Conservation (phyloP, 2,797 vertebrate species). For the Lutjanus campechanus region DNA sequence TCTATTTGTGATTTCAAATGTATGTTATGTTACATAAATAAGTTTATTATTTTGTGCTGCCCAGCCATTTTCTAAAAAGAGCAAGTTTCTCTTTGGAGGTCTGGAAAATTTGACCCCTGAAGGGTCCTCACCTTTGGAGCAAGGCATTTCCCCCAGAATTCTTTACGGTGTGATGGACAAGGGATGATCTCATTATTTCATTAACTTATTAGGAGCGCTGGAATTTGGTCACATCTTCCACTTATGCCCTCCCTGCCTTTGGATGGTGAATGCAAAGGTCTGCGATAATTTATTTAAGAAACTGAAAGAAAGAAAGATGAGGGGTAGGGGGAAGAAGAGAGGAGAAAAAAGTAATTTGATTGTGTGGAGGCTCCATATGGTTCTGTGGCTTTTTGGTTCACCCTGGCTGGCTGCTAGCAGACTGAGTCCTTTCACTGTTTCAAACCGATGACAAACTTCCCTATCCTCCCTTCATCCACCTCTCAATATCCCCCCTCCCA, state of each 20-base stretch:
- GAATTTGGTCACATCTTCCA: conserved; percentile 72
- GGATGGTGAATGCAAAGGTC: conserved; percentile 66
- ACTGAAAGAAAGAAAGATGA: conserved; percentile 53
- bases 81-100: conserved; percentile 6
- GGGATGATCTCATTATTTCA: conserved; percentile 83
- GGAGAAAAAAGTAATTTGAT: conserved; percentile 81
- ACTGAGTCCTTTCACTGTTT: conserved; percentile 77
- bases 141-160: conserved; percentile 30
- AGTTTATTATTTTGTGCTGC: background rate
- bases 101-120: conserved; percentile 11
- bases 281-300: conserved; percentile 77
- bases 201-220: conserved; percentile 82
- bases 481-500: conserved; percentile 60
- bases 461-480: conserved; percentile 80
- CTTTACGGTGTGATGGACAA: conserved; percentile 67
- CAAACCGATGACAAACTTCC: conserved; percentile 81
- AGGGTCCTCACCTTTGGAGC: conserved; percentile 39
- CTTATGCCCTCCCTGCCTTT: conserved; percentile 43
- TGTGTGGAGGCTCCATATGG: conserved; percentile 83
- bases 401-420: conserved; percentile 68
- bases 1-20: background rate
- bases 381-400: conserved; percentile 73
- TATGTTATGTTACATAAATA: background rate
- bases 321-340: conserved; percentile 41
- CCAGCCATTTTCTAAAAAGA: conserved; percentile 23